Conservation (phyloP, 2,888 invertebrate genomes). For the Melanchra persicariae region DNA sequence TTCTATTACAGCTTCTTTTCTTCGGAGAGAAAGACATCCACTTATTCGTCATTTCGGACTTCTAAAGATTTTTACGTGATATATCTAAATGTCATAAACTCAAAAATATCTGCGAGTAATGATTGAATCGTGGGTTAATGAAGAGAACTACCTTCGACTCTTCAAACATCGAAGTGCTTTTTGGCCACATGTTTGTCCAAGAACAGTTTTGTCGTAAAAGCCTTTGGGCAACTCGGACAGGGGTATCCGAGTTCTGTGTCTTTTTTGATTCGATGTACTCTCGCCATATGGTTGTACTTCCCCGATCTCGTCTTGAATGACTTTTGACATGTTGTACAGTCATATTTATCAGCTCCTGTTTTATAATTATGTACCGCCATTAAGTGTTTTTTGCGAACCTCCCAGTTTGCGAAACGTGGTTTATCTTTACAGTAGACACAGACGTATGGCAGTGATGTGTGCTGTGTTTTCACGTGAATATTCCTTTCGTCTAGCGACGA, state of each 20-base stretch:
- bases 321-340: constrained; percentile 85
- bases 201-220: constrained; percentile 89
- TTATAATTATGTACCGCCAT: constrained; percentile 86
- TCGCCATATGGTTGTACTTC: constrained; percentile 87
- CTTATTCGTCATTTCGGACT: constrained; percentile 16
- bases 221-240: constrained; percentile 88
- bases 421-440: constrained; percentile 86
- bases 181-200: constrained; percentile 90
- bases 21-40: constrained; percentile 21
- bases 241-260: constrained; percentile 85
- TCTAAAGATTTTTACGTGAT: constrained; percentile 24
- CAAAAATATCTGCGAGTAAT: constrained; percentile 2
- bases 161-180: constrained; percentile 87
- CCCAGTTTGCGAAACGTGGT: constrained; percentile 87
- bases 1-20: constrained; percentile 69
- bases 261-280: constrained; percentile 85
- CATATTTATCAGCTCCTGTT: constrained; percentile 85
- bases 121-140: constrained; percentile 4
- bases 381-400: constrained; percentile 83
- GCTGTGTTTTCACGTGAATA: constrained; percentile 85
- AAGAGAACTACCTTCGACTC: constrained; percentile 25
- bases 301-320: constrained; percentile 86
- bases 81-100: constrained; percentile 15
- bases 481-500: constrained; percentile 84
- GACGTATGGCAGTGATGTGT: constrained; percentile 85